Evolutionary conservation across 2,113 vertebrate genomes (phyloP), one percentile per base, ranked within the genome.

Genomic region (Percopsis transmontana): DNA sequence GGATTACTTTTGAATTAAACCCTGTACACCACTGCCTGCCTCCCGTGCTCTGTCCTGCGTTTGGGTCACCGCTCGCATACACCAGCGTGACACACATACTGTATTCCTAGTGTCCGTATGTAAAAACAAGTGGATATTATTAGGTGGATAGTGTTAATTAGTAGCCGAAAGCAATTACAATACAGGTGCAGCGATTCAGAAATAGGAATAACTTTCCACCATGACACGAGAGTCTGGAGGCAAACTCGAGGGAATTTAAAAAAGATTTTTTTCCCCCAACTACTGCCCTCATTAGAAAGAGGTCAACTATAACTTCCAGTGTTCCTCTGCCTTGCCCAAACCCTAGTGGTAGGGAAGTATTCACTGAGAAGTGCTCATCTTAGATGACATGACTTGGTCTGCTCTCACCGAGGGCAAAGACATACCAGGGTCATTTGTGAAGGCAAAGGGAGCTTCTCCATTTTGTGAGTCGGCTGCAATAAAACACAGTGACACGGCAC

Each of bases 401-500:
- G 33, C 66, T 56, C 66, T 68, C 33, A 56, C 19, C 12, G 14
- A 50, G n/a, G 58, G 66, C 55, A 56, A 65, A 62, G 41, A 42
- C 42, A 70, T 59, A 50, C 57, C 20, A 62, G 18, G 48, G 63
- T 21, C 52, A 68, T 73, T 82, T 50, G 81, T 73, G 71, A 71
- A 86, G 70, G 56, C 50, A 79, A 64, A 38, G 66, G 23, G 2
- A 62, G 4, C n/a, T 16, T 2, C 13, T n/a, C 53, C 67, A 76
- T 73, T 70, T 81, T 41, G 18, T 62, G 45, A 74, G 66, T 58
- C 69, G 18, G 51, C 68, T 69, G 68, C 71, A 66, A 76, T 74
- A 75, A 85, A 78, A 83, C 66, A 65, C 38, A 59, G 59, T 53
- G 58, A 63, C 62, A 77, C 66, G 62, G 71, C 71, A 70, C 62